Conservation (phyloP, 1,140 invertebrate genomes). For the Scaptodrosophila lebanonensis region DNA sequence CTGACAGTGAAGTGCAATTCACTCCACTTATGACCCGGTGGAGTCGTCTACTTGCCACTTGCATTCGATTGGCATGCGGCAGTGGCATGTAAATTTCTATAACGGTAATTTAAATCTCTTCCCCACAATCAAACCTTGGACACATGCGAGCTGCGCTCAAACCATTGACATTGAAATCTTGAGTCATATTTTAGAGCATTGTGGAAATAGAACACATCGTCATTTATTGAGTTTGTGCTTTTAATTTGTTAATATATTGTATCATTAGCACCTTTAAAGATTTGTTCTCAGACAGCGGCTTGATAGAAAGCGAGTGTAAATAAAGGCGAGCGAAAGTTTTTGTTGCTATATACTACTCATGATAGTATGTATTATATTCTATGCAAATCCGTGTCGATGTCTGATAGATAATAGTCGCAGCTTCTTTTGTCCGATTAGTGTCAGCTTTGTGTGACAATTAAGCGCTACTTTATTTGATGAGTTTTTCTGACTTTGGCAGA, state of each 20-base stretch:
- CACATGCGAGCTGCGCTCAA: too few relatives aligned
- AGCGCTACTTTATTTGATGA: conserved; percentile 2
- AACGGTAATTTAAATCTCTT: conserved; percentile 37
- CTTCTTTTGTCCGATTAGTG: not conserved
- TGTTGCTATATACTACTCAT: conserved; percentile 18
- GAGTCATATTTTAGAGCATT: conserved; percentile 8
- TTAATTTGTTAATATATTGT: conserved; percentile 24
- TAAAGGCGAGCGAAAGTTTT: conserved; percentile 57
- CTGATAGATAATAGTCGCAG: conserved; percentile 13
- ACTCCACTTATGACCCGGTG: too few relatives aligned
- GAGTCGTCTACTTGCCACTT: too few relatives aligned
- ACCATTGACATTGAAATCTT: conserved; percentile 15
- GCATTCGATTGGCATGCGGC: too few relatives aligned
- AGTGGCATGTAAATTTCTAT: conserved; percentile 18
- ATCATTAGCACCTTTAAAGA: conserved; percentile 49
- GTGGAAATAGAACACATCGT: conserved; percentile 8
- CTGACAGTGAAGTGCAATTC: conserved; percentile 9
- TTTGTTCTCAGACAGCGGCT: conserved; percentile 27
- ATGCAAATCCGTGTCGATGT: conserved; percentile 54
- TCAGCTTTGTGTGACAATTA: conserved; percentile 44
- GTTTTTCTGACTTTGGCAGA: conserved; percentile 24
- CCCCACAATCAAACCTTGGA: too few relatives aligned
- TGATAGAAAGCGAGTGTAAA: conserved; percentile 68
- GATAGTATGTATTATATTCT: conserved; percentile 39
- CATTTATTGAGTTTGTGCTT: conserved; percentile 17